Evolutionary conservation across 2,113 vertebrate species (phyloP).

Genomic region (Junco hyemalis): DNA sequence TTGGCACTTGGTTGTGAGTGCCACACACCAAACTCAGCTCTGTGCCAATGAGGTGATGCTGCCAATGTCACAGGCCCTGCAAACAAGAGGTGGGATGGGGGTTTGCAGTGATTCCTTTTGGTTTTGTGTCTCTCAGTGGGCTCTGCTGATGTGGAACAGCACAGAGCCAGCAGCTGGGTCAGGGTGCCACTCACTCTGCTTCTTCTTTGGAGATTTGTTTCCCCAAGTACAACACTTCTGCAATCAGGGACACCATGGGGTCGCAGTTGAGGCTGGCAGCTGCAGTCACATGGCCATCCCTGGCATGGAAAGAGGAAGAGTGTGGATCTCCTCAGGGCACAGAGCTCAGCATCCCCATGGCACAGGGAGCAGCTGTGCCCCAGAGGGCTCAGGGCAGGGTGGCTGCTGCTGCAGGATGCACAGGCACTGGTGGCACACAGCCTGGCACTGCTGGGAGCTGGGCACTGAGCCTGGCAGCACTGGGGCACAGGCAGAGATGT

Average conservation of each 20-base stretch:
- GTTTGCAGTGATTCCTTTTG: not conserved
- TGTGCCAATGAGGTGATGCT: not conserved
- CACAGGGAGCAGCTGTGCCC: not conserved
- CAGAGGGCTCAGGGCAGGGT: not conserved
- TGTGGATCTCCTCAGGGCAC: not conserved
- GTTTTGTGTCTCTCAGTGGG: not conserved
- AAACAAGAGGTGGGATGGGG: accelerated
- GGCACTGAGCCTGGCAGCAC: not conserved
- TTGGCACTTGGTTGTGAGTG: too few species aligned
- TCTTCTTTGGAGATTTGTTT: constrained; percentile 79
- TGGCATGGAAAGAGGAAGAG: constrained; percentile 38
- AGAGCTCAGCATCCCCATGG: accelerated
- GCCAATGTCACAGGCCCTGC: not conserved
- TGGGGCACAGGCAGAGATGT: not conserved
- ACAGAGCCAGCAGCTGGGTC: not conserved
- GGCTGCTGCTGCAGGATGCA: not conserved
- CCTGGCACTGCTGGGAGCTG: not conserved
- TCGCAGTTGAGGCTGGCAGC: constrained; percentile 86
- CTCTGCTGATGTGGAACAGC: not conserved
- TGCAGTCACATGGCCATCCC: constrained; percentile 80
- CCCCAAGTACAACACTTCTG: constrained; percentile 80
- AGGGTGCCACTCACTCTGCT: constrained; percentile 78
- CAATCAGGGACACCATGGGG: constrained; percentile 78
- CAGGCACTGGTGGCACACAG: not conserved
- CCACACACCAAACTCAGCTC: not conserved